These are phyloP conservation scores for Columbina picui DNA, from an alignment of 2,113 vertebrate genomes.

Conservation along the genomic window DNA sequence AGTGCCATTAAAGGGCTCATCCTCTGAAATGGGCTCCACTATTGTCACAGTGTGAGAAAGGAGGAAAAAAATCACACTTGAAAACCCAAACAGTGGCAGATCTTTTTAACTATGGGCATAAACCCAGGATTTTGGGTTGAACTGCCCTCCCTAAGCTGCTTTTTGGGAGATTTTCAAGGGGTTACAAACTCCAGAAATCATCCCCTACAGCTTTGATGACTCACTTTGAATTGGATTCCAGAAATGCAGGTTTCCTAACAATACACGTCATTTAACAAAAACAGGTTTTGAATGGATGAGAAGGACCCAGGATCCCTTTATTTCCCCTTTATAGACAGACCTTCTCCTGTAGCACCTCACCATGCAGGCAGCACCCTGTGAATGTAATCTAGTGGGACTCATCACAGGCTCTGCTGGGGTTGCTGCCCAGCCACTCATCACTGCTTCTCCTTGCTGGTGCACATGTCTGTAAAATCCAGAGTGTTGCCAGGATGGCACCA, in stretches of 20 bases:
- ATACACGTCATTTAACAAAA: not conserved
- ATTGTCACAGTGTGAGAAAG: not conserved
- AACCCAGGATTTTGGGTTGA: too few relatives aligned
- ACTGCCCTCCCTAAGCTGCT: not conserved
- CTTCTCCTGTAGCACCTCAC: not conserved
- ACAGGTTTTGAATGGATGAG: not conserved
- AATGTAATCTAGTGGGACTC: not conserved
- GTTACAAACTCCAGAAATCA: not conserved
- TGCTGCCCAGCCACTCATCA: not conserved
- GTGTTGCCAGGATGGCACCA: not conserved
- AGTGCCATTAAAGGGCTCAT: not conserved
- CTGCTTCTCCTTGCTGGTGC: not conserved
- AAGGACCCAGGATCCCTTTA: not conserved
- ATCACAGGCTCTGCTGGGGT: not conserved
- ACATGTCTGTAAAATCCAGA: not conserved
- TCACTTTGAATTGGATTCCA: not conserved
- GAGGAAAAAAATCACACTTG: not conserved
- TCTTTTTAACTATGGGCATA: not conserved
- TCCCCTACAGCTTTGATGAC: not conserved
- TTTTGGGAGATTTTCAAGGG: not conserved
- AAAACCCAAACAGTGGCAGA: not conserved
- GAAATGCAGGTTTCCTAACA: not conserved
- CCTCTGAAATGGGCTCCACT: not conserved
- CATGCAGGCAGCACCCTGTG: not conserved
- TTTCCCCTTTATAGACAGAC: not conserved